phyloP scores from a whole-genome alignment of 2,888 invertebrate species.

The Melipona beecheii region DNA sequence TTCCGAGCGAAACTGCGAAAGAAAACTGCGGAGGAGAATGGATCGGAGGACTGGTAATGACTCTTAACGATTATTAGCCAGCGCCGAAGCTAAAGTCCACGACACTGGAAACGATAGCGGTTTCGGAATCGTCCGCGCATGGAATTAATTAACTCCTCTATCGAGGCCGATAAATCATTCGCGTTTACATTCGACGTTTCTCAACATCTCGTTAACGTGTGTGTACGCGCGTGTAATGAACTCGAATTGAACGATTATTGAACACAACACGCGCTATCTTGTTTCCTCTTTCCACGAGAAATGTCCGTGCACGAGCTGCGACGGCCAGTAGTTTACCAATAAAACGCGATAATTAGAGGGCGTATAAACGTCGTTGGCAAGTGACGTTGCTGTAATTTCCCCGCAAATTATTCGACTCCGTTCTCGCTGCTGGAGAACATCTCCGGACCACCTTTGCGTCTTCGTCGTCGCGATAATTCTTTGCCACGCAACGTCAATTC shows the following conservation, averaged over 20 bases:
- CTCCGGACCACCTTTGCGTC: background rate
- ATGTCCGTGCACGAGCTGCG: constrained; percentile 5
- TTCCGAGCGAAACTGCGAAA: background rate
- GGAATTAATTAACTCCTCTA: constrained; percentile 54
- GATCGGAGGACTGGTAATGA: background rate
- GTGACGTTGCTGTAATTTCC: constrained; percentile 50
- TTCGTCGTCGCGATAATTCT: constrained; percentile 13
- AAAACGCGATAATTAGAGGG: constrained; percentile 57
- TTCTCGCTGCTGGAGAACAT: background rate
- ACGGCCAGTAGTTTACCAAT: constrained; percentile 52
- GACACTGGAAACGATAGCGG: constrained; percentile 1
- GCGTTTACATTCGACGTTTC: constrained; percentile 2
- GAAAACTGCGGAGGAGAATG: background rate
- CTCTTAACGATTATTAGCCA: background rate
- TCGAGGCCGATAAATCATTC: constrained; percentile 45
- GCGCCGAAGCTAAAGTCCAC: background rate
- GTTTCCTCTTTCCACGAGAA: constrained; percentile 12
- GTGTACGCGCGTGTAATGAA: constrained; percentile 43
- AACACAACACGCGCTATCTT: constrained; percentile 20
- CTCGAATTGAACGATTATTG: constrained; percentile 45
- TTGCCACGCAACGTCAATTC: too few relatives aligned
- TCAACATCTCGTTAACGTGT: background rate
- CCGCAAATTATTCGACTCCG: constrained; percentile 19
- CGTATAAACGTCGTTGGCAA: constrained; percentile 52
- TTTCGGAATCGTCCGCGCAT: constrained; percentile 10